Conservation (phyloP, 2,113 vertebrate species). For the Phasianus colchicus region DNA sequence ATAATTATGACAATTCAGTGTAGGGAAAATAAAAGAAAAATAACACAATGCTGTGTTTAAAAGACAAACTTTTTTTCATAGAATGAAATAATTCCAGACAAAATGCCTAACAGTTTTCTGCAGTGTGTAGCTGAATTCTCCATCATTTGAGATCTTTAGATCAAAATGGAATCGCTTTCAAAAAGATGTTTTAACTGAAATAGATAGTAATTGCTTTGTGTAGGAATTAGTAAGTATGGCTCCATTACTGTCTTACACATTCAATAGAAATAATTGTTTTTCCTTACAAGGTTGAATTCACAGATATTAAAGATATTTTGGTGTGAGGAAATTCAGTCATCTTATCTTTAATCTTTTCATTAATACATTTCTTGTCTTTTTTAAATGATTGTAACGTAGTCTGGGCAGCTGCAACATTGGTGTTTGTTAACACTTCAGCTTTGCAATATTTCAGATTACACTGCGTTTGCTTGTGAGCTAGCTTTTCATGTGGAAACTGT, state of each 20-base stretch:
- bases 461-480: background rate
- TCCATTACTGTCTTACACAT: background rate
- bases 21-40: background rate
- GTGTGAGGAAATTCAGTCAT: background rate
- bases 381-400: background rate
- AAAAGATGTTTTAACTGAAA: background rate
- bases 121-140: background rate
- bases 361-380: background rate
- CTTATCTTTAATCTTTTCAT: background rate
- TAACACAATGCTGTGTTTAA: background rate
- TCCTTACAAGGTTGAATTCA: background rate
- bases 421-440: background rate
- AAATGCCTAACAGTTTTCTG: background rate
- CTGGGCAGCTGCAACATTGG: background rate
- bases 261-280: background rate
- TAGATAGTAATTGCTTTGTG: background rate
- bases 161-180: background rate
- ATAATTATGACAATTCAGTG: background rate
- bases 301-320: background rate
- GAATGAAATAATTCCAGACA: background rate
- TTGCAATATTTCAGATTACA: background rate
- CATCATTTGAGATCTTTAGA: background rate
- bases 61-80: background rate
- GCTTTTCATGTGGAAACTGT: background rate
- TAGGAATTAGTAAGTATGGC: background rate